phyloP scores from a whole-genome alignment of 2,797 vertebrate genomes.

The Coregonus ussuriensis region DNA sequence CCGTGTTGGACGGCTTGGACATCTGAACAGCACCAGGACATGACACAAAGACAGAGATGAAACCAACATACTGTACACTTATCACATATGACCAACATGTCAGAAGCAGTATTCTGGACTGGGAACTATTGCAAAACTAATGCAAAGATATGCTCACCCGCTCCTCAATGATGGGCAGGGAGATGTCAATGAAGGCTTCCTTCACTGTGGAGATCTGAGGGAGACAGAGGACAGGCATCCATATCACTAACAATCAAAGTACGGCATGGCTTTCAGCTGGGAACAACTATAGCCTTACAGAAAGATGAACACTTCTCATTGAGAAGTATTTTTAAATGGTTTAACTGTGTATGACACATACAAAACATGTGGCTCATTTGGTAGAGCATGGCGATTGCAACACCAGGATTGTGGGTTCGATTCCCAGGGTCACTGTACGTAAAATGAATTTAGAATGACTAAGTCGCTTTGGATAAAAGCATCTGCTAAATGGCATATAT shows the following conservation, averaged over 20 bases:
- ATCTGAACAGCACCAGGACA: constrained; percentile 68
- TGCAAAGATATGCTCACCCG: constrained; percentile 82
- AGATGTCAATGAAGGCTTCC: constrained; percentile 98
- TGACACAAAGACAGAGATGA: not conserved
- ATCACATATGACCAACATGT: not conserved
- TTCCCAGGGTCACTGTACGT: no score
- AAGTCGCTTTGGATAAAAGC: no score
- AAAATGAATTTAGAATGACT: no score
- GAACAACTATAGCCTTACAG: not conserved
- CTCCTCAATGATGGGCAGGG: constrained; percentile 97
- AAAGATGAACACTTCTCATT: not conserved
- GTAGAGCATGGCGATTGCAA: no score
- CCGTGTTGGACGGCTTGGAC: constrained; percentile 87
- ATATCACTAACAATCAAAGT: not conserved
- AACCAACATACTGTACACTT: not conserved
- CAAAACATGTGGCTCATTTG: no score
- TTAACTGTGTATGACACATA: no score
- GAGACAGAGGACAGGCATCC: constrained; percentile 12
- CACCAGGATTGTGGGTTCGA: no score
- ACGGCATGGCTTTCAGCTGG: not conserved
- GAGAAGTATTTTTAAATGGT: not conserved
- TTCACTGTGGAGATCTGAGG: constrained; percentile 92
- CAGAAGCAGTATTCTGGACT: not conserved
- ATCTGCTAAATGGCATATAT: no score
- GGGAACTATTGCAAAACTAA: not conserved